These are phyloP conservation scores for Gobius niger DNA, from an alignment of 2,113 vertebrate genomes.

Conservation along the genomic window DNA sequence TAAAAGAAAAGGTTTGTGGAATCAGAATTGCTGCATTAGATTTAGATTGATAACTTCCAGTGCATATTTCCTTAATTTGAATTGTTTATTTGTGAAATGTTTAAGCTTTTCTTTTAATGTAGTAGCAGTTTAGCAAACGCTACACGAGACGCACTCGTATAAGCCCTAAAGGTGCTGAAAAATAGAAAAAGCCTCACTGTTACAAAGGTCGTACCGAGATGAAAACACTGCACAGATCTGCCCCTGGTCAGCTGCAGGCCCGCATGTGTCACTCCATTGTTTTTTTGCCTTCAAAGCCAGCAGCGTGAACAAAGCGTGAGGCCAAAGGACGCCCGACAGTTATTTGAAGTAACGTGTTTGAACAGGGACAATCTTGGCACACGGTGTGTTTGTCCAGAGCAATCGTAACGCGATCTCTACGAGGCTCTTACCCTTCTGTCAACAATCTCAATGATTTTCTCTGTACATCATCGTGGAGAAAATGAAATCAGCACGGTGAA, in stretches of 20 bases:
- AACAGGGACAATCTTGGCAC: conserved; percentile 71
- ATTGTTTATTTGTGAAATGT: no score
- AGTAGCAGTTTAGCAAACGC: no score
- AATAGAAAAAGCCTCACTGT: neutral
- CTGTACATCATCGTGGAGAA: neutral
- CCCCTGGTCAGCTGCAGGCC: conserved; percentile 12
- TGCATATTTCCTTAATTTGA: no score
- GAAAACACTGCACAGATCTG: conserved; percentile 21
- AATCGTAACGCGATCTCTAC: conserved; percentile 51
- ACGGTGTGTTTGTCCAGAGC: conserved; percentile 60
- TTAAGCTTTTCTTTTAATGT: no score
- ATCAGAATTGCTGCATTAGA: no score
- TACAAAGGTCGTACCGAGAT: conserved; percentile 16
- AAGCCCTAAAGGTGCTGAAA: neutral
- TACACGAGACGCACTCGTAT: neutral
- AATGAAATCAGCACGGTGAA: neutral
- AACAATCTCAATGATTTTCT: conserved; percentile 14
- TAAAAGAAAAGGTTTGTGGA: no score
- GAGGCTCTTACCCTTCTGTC: conserved; percentile 10
- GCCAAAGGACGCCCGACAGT: conserved; percentile 22
- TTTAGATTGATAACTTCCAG: no score
- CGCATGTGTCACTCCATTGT: conserved; percentile 40
- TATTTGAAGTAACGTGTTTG: conserved; percentile 67
- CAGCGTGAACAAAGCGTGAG: conserved; percentile 22
- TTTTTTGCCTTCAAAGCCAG: conserved; percentile 48